These are phyloP conservation scores for Hypomecis punctinalis DNA, from an alignment of 2,888 invertebrate genomes.

Conservation along the genomic window DNA sequence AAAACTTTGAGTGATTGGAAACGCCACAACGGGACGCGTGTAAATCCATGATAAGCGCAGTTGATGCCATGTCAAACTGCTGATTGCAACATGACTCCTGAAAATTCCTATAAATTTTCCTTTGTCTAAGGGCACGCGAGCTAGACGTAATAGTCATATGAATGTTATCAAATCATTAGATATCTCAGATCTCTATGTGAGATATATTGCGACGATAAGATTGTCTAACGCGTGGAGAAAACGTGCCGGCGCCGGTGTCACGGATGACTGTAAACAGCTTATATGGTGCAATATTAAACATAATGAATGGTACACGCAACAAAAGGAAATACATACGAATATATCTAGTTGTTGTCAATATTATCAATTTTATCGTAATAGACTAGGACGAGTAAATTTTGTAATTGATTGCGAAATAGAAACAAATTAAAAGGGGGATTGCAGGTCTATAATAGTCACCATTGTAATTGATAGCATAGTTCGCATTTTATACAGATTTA, in stretches of 20 bases:
- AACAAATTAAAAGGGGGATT: too few species aligned
- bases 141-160: slow-evolving; percentile 20
- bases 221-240: slow-evolving; percentile 32
- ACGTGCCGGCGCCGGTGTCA: slow-evolving; percentile 30
- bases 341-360: too few species aligned
- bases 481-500: too few species aligned
- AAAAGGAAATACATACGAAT: neutral
- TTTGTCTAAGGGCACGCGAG: neutral
- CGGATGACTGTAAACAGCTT: slow-evolving; percentile 23
- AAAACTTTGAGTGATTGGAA: too few species aligned
- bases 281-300: slow-evolving; percentile 10
- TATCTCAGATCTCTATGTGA: slow-evolving; percentile 24
- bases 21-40: too few species aligned
- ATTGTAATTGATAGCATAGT: too few species aligned
- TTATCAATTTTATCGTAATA: too few species aligned
- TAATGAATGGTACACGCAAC: neutral
- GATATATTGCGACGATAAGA: slow-evolving; percentile 35
- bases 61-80: too few species aligned
- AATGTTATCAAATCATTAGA: slow-evolving; percentile 22
- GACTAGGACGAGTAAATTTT: too few species aligned
- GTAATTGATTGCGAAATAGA: too few species aligned
- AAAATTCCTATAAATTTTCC: slow-evolving; percentile 4
- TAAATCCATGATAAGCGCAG: too few species aligned
- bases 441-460: too few species aligned
- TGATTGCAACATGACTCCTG: neutral